Base-by-base conservation (phyloP, 1,140 invertebrate species). In the Proctacanthus coquilletti region DNA sequence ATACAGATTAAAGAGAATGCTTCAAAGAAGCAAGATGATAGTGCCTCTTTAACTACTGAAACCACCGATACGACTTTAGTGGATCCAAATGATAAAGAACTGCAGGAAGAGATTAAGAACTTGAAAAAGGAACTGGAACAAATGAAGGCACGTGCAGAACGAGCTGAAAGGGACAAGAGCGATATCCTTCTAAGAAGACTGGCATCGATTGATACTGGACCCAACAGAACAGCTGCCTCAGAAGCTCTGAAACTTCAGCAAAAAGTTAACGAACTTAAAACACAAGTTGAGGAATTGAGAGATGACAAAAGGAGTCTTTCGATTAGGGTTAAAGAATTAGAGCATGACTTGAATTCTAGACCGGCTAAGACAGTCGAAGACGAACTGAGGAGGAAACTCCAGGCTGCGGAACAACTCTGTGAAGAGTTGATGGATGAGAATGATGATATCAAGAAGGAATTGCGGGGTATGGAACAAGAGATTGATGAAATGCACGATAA, bases 401-500 rank as follows among this genome's bases (percentile, higher is more conserved):
- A 80, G 38, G 79, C 83, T 13, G 80, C 86, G 2, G 89, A 96
- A 65, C 80, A 78, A 33, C 65, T 93, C 2, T 86, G 86, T 51
- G 86, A 94, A 56, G 84, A 88, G 45, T 64, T 98, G 2, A 87
- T 89, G 78, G 86, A 95, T 50, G 94, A 98, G 61, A 98, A 98
- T 64, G 84, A 94, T 53, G 80, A 87, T 33, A 82, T 96, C 64
- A 92, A 93, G 52, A 83, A 85, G 46, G 92, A 98, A 59, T 75
- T 97, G 14, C 64, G 82, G 34, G 86, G 94, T 49, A 66, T 98
- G 50, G 86, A 93, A 52, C 84, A 91, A 39, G 93, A 98, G 68
- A 92, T 98, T 62, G 92, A 97, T 53, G 92, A 98, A 64, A 84
- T 98, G 77, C 91, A 97, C 58, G 89, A 96, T 59, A 91, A 87